Percentiles rank a stretch among this genome's conserved stretches.
These are phyloP conservation scores for Empidonax alnorum DNA, from an alignment of 2,113 vertebrate species.

Conservation along the genomic window DNA sequence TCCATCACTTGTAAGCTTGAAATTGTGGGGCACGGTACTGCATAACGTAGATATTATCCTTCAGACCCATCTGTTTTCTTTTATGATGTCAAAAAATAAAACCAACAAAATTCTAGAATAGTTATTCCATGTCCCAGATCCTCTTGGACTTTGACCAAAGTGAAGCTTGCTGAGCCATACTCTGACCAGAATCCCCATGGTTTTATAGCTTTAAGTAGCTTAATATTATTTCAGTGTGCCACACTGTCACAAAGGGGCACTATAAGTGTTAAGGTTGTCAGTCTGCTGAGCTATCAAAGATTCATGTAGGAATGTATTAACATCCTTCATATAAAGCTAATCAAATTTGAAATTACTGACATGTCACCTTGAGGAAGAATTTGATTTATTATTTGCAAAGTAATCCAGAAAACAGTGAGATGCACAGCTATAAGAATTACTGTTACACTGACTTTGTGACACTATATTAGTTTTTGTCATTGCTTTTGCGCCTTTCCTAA, in stretches of 20 bases:
- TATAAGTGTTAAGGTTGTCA: conserved; percentile 70
- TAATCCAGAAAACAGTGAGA: conserved; percentile 32
- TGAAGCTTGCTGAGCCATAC: not conserved
- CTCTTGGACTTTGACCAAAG: not conserved
- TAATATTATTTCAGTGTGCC: not conserved
- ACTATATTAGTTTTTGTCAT: not conserved
- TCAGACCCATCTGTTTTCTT: not conserved
- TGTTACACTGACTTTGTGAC: not conserved
- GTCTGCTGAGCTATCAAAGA: conserved; percentile 46
- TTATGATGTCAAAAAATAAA: not conserved
- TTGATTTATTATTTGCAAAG: conserved; percentile 56
- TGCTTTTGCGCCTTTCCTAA: not conserved
- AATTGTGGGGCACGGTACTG: not conserved
- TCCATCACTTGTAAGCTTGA: not conserved
- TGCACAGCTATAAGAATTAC: not conserved
- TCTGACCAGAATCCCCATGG: not conserved
- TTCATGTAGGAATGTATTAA: conserved; percentile 57
- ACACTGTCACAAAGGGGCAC: conserved; percentile 28
- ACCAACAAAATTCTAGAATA: not conserved
- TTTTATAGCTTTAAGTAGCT: not conserved
- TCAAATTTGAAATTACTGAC: conserved; percentile 75
- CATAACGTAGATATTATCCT: not conserved
- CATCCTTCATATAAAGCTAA: conserved; percentile 66
- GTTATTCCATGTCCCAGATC: not conserved
- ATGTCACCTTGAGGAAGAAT: conserved; percentile 43